Evolutionary conservation across 2,797 vertebrate species (phyloP).

Genomic region (Peromyscus attwateri): DNA sequence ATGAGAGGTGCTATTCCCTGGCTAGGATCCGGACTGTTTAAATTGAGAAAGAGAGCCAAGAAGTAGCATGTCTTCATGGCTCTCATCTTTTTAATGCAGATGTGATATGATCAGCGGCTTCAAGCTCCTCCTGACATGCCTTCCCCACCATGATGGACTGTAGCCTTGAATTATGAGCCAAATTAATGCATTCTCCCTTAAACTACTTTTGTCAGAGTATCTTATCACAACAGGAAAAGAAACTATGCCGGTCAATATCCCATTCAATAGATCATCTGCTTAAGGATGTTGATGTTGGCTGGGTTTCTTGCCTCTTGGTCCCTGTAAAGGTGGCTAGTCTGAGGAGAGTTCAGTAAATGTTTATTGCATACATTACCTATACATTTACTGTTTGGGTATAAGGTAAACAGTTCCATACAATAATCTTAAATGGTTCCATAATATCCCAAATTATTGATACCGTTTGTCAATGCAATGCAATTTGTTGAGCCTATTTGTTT

Average conservation of each 20-base stretch:
- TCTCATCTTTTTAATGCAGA: background rate
- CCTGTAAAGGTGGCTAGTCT: background rate
- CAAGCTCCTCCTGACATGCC: too few relatives aligned
- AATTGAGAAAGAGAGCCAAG: background rate
- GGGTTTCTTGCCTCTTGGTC: background rate
- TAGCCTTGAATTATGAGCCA: background rate
- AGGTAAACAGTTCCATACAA: background rate
- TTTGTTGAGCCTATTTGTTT: background rate
- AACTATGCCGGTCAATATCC: background rate
- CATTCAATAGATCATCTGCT: background rate
- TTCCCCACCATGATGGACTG: background rate
- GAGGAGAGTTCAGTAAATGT: background rate
- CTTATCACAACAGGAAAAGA: background rate
- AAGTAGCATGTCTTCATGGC: background rate
- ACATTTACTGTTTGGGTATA: background rate
- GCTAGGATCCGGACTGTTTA: background rate
- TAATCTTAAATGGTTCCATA: background rate
- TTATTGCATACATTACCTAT: background rate
- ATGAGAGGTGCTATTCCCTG: too few relatives aligned
- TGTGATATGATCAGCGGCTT: background rate
- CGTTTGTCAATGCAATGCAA: background rate
- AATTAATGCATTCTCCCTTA: background rate
- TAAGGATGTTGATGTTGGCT: background rate
- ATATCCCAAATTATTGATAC: slow-evolving; percentile 1
- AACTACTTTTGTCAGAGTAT: background rate